Evolutionary conservation across 2,888 invertebrate genomes (phyloP).

Genomic region (Cylindroiulus punctatus): DNA sequence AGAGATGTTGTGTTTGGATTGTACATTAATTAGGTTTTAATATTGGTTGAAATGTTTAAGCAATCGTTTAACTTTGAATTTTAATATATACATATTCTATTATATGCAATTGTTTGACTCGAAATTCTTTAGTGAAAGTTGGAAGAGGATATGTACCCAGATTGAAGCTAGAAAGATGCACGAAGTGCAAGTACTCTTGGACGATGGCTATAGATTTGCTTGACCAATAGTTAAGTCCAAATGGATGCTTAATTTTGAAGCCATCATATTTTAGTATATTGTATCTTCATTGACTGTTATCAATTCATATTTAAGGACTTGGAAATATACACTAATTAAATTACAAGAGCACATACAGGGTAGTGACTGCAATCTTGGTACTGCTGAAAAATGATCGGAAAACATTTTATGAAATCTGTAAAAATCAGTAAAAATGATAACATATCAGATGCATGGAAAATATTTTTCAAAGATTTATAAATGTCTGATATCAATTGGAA

Average conservation of each 20-base stretch:
- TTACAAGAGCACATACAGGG: background rate
- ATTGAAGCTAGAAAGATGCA: background rate
- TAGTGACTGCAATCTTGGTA: background rate
- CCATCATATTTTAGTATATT: background rate
- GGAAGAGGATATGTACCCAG: background rate
- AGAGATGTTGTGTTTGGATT: conserved; percentile 42
- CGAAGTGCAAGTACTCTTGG: background rate
- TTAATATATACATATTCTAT: conserved; percentile 29
- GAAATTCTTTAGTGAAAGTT: background rate
- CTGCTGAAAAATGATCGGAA: background rate
- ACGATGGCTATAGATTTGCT: background rate
- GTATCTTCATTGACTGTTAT: too few species aligned
- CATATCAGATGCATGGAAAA: background rate
- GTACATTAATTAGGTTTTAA: conserved; percentile 34
- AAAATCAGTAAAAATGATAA: background rate
- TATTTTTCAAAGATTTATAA: background rate
- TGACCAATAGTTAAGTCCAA: background rate
- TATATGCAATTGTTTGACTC: conserved; percentile 19
- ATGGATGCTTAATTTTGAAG: background rate
- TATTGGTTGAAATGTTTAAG: conserved; percentile 3
- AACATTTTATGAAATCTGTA: background rate
- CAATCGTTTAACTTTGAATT: background rate
- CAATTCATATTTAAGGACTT: too few species aligned
- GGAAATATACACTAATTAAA: background rate
- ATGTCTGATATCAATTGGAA: background rate